Conservation (phyloP, 1,140 invertebrate species). For the Sarcophaga peregrina region DNA sequence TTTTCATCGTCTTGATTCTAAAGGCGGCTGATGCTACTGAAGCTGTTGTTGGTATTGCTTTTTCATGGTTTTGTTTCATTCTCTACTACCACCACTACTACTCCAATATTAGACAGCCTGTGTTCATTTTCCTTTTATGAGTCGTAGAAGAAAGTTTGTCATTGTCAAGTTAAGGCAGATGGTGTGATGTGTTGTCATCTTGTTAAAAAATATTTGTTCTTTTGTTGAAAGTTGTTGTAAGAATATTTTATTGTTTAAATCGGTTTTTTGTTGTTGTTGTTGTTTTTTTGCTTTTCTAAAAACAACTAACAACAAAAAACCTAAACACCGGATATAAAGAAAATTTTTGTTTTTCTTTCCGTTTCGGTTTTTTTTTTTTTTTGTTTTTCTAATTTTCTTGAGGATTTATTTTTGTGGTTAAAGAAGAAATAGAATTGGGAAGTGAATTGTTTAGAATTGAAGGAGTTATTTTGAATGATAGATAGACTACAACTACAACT, state of each 20-base stretch:
- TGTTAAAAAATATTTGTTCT: conserved; percentile 35
- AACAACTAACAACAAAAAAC: not conserved
- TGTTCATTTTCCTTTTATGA: conserved; percentile 19
- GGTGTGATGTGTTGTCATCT: conserved; percentile 41
- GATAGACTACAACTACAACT: not conserved
- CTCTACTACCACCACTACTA: no score
- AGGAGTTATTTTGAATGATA: not conserved
- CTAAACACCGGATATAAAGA: not conserved
- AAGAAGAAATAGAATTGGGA: not conserved
- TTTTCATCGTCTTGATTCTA: not conserved
- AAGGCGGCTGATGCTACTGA: no score
- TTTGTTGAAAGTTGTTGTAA: not conserved
- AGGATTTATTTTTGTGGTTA: conserved; percentile 16
- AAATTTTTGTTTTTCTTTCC: not conserved
- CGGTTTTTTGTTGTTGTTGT: not conserved
- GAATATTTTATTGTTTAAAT: not conserved
- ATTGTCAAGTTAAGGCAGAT: conserved; percentile 38
- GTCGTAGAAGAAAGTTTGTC: conserved; percentile 13
- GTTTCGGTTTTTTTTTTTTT: not conserved
- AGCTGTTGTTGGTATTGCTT: no score
- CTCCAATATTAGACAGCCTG: not conserved
- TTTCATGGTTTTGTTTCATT: no score
- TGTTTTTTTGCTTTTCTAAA: not conserved
- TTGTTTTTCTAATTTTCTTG: not conserved
- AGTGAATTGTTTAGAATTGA: not conserved